Evolutionary conservation across 2,888 invertebrate species (phyloP), one percentile per base, ranked within the genome.

Genomic region (Stenolophus ochropezus): DNA sequence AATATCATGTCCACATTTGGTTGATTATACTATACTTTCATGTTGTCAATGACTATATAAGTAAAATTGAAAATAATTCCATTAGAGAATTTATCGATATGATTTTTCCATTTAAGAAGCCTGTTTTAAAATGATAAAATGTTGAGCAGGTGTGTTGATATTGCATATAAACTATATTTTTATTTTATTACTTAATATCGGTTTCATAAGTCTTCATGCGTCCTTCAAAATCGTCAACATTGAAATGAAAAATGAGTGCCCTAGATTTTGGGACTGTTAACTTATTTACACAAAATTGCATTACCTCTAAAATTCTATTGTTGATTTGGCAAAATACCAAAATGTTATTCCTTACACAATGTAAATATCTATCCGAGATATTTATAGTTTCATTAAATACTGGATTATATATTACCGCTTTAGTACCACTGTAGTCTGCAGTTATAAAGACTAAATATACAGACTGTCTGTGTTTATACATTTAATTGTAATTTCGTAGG

Each of bases 371-470:
- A 61, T 33, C 27, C 16, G 33, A 14, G 23, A 8, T 65, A 65
- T 65, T 65, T 65, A 65, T 65, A 65, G 65, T 33, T 65, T 33
- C 65, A 27, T 65, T 65, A 69, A 33, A 69, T 69, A 27, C 65
- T 27, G 65, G 65, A 65, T 65, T 25, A 27, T 65, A 69, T 18
- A 69, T 69, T 69, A 69, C 20, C 18, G 33, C 16, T 69, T 69
- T 42, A 69, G 65, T 69, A 69, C 18, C 65, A 18, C 65, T 65
- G 65, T 65, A 65, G 65, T 65, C 65, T 65, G 65, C 65, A 16
- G 33, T 33, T 65, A 65, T 65, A 65, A 65, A 69, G 65, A 69
- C 65, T 69, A 69, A 69, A 69, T 69, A 69, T 69, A 69, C 65
- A 69, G 33, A 42, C 42, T 18, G 65, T 69, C 65, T 69, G 65